phyloP scores from a whole-genome alignment of 2,888 invertebrate species.

The Scaeva pyrastri region DNA sequence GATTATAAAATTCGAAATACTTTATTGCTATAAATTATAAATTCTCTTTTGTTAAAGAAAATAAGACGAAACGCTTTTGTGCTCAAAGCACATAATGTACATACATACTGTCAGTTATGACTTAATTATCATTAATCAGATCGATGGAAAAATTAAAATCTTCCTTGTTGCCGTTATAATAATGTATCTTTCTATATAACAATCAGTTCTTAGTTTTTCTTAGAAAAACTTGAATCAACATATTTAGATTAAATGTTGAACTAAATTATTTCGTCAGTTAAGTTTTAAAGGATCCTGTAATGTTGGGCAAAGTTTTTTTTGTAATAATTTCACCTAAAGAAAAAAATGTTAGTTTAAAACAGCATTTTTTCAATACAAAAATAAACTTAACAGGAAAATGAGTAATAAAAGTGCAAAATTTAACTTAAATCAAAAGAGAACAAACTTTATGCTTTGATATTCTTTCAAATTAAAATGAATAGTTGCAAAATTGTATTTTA shows the following conservation, averaged over 20 bases:
- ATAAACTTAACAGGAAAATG: conserved; percentile 39
- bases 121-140: too few species aligned
- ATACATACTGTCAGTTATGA: too few species aligned
- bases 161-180: too few species aligned
- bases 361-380: conserved; percentile 5
- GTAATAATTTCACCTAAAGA: conserved; percentile 3
- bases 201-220: background rate
- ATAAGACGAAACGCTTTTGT: too few species aligned
- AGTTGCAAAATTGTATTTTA: conserved; percentile 29
- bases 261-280: background rate
- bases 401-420: conserved; percentile 20
- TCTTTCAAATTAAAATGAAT: background rate
- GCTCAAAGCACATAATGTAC: too few species aligned
- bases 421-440: conserved; percentile 9
- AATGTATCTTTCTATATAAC: background rate
- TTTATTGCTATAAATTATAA: too few species aligned
- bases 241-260: background rate
- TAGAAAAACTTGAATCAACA: background rate
- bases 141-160: too few species aligned
- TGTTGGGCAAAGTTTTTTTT: background rate
- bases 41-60: too few species aligned
- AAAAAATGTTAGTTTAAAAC: conserved; percentile 8
- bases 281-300: background rate
- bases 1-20: too few species aligned
- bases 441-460: background rate